phyloP scores from a whole-genome alignment of 2,113 vertebrate species.

The Oenanthe oenanthe region DNA sequence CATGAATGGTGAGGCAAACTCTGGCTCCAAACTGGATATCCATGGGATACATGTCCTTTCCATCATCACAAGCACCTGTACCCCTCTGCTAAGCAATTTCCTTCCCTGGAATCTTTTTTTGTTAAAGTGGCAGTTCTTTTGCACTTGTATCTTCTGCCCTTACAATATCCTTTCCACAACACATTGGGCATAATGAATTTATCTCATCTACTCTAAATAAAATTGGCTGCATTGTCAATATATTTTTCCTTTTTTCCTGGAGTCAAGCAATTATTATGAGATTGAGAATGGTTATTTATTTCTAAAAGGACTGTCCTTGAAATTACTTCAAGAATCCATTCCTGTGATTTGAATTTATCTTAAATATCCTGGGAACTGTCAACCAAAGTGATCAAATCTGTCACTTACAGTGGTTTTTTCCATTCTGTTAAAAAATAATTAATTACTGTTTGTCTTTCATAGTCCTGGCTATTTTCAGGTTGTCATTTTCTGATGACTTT shows the following conservation, averaged over 20 bases:
- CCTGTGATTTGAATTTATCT: neutral
- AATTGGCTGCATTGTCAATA: neutral
- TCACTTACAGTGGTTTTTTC: neutral
- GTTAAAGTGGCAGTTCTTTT: neutral
- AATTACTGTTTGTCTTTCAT: constrained; percentile 49
- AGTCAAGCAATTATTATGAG: neutral
- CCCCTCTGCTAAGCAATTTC: neutral
- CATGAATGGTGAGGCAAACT: neutral
- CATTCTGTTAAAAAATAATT: neutral
- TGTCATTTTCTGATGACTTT: constrained; percentile 45
- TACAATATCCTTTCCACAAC: neutral
- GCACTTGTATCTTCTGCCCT: neutral
- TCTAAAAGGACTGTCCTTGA: neutral
- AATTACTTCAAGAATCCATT: neutral
- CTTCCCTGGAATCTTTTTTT: neutral
- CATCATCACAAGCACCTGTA: neutral
- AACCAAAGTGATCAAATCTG: neutral
- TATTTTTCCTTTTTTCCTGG: neutral
- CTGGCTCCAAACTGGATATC: neutral
- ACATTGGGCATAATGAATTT: neutral
- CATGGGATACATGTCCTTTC: neutral
- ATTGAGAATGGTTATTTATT: neutral
- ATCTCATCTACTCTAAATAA: neutral
- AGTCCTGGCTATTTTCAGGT: constrained; percentile 18
- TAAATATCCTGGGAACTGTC: neutral